Evolutionary conservation across 1,140 invertebrate species (phyloP), one percentile per base, ranked within the genome.

Genomic region (Trichonephila clavata): DNA sequence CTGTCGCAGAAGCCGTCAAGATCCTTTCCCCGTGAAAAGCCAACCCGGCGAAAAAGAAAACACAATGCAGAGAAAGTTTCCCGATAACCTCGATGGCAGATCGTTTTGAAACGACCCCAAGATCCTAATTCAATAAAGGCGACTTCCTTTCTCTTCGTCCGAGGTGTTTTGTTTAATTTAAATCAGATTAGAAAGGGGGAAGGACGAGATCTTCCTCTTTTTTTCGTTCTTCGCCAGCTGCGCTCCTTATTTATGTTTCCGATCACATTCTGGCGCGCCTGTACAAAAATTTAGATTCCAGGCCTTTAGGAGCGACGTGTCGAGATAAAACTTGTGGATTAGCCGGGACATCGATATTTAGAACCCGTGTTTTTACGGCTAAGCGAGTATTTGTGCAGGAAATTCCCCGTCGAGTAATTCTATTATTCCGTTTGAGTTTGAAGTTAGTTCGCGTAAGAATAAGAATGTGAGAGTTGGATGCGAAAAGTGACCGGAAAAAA

Each of bases 81-180:
- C 81, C 81, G 50, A 83, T 59, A 83, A n/a, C 50, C 81, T 59
- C 81, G 43, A 59, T n/a, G 81, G 21, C 81, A 77, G 71, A 77
- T 77, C 71, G 27, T 32, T 68, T 77, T 39, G 71, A 32, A 77
- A 77, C 71, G 71, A 77, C 71, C 32, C 16, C 27, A 43, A 50
- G 50, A 83, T 83, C 50, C 81, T 83, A 83, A 83, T 83, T 83
- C 81, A 50, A 83, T 83, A 50, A 83, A 59, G 18, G 81, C 39
- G 16, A 50, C 81, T 83, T 83, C 50, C 20, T 83, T 83, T 83
- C 43, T 83, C 18, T 77, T 77, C 21, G n/a, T 43, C 21, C 39
- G 50, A 83, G 81, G 81, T 57, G 81, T 57, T 57, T 83, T 83
- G 81, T 83, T 83, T 83, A 83, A 83, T 83, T 83, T 57, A 83